Conservation (phyloP, 1,140 invertebrate genomes). For the Rhagoletis pomonella region DNA sequence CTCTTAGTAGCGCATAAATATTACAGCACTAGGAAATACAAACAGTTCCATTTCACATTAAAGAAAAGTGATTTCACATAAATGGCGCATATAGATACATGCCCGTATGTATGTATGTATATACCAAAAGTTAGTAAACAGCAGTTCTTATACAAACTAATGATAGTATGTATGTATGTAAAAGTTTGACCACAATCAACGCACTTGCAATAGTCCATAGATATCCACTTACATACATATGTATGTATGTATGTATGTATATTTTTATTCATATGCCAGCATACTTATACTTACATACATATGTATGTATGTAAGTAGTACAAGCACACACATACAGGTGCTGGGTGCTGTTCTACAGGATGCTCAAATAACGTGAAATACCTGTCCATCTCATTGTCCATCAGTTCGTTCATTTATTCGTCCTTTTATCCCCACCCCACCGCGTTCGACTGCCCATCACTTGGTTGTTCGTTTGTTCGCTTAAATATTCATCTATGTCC, state of each 20-base stretch:
- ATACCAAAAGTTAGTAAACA: not conserved
- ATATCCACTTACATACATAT: not conserved
- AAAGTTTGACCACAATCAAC: not conserved
- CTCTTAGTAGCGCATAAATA: conserved; percentile 4
- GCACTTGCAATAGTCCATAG: not conserved
- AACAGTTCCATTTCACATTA: conserved; percentile 24
- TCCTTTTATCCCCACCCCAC: not conserved
- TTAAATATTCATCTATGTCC: not conserved
- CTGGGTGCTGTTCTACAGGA: not conserved
- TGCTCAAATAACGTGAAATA: conserved; percentile 47
- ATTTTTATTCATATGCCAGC: not conserved
- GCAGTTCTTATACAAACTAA: not conserved
- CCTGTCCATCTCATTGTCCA: conserved; percentile 46
- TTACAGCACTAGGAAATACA: conserved; percentile 45
- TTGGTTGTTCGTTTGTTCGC: not conserved
- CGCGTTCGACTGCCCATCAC: not conserved
- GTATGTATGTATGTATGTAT: not conserved
- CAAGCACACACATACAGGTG: not conserved
- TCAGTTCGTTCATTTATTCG: conserved; percentile 14
- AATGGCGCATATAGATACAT: not conserved
- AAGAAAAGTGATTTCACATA: conserved; percentile 47
- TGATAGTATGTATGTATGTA: not conserved
- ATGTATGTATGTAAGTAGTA: not conserved
- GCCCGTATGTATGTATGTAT: not conserved
- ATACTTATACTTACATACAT: not conserved